phyloP scores from a whole-genome alignment of 2,113 vertebrate species.

The Grallaria varia region DNA sequence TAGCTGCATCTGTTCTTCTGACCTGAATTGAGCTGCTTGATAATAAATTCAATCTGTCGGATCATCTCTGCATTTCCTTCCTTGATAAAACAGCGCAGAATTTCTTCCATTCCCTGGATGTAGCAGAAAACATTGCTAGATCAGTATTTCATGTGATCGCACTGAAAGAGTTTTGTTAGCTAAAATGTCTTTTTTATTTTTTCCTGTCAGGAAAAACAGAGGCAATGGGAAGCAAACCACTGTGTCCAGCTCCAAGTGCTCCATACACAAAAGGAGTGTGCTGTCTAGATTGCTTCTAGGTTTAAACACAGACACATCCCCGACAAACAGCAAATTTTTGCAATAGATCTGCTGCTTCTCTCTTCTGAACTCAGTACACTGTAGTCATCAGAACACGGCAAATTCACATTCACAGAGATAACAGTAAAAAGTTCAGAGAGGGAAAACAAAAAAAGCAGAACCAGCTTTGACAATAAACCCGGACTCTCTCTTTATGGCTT shows the following conservation, averaged over 20 bases:
- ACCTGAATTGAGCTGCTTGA: slow-evolving; percentile 94
- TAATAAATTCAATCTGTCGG: slow-evolving; percentile 92
- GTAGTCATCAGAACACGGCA: not conserved
- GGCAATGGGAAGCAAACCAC: not conserved
- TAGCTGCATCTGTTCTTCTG: slow-evolving; percentile 10
- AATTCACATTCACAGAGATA: not conserved
- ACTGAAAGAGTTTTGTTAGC: not conserved
- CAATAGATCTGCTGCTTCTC: not conserved
- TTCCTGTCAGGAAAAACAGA: not conserved
- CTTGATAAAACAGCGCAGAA: slow-evolving; percentile 88
- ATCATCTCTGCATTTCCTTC: slow-evolving; percentile 87
- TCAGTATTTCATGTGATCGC: not conserved
- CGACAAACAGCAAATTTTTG: not conserved
- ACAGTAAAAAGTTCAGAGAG: not conserved
- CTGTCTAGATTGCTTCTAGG: not conserved
- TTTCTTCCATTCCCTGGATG: slow-evolving; percentile 90
- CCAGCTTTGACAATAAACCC: not conserved
- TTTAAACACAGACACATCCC: not conserved
- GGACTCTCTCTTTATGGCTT: not conserved
- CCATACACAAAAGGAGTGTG: not conserved
- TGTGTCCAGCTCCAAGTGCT: not conserved
- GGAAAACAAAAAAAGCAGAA: not conserved
- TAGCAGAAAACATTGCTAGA: not conserved
- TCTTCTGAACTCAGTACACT: not conserved
- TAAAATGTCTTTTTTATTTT: not conserved